A percentile compares a stretch with the other conserved stretches of the same genome.
These are phyloP conservation scores for Nanorana parkeri DNA, from an alignment of 2,113 vertebrate species.

Conservation along the genomic window DNA sequence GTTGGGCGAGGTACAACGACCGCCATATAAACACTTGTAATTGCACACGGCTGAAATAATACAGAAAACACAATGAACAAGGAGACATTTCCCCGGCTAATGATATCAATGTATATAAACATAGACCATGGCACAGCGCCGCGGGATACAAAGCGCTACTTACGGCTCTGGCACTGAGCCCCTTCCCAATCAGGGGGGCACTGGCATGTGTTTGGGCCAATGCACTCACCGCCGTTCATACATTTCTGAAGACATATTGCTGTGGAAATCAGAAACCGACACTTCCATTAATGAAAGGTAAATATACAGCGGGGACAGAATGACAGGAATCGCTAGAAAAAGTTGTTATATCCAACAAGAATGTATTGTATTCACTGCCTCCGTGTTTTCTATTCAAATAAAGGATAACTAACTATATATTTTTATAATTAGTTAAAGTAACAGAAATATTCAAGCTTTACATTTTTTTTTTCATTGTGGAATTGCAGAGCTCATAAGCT, in stretches of 20 bases:
- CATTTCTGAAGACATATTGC: slow-evolving; percentile 89
- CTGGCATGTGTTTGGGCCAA: slow-evolving; percentile 81
- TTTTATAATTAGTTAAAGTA: neutral
- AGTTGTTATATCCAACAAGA: neutral
- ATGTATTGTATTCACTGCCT: no score
- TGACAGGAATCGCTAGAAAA: neutral
- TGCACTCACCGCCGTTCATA: slow-evolving; percentile 85
- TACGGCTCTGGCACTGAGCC: slow-evolving; percentile 83
- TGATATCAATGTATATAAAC: neutral
- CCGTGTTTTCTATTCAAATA: neutral
- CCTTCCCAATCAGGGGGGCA: slow-evolving; percentile 85
- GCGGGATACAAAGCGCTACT: slow-evolving; percentile 63
- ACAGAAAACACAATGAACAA: slow-evolving; percentile 7
- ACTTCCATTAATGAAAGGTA: neutral
- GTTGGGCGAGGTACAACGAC: slow-evolving; percentile 80
- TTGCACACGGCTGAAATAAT: slow-evolving; percentile 80
- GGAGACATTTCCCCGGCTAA: neutral
- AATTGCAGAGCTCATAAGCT: no score
- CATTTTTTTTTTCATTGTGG: no score
- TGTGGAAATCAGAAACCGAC: slow-evolving; percentile 56
- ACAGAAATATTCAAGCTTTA: no score
- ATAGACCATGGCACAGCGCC: neutral
- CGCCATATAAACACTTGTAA: slow-evolving; percentile 83
- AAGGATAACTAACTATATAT: neutral
- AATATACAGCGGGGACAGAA: slow-evolving; percentile 1